Evolutionary conservation across 2,797 vertebrate genomes (phyloP), one percentile per base, ranked within the genome.

Genomic region (Distichodus sexfasciatus): DNA sequence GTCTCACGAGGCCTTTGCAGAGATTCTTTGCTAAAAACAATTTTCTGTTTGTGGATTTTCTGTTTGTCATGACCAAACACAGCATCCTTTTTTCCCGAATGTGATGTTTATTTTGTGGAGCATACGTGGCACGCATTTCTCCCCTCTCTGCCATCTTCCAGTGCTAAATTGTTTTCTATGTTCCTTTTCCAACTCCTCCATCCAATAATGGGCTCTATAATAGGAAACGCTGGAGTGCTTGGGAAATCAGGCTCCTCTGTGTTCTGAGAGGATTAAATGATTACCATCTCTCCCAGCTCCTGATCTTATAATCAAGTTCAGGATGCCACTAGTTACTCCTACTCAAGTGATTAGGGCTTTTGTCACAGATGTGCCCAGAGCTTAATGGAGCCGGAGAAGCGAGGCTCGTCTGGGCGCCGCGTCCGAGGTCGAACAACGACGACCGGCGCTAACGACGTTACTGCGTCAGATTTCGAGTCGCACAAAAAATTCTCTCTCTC

Each of bases 291-390:
- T 82, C 64, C 1, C 86, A 86, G 84, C 87, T 81, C 84, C 90
- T 91, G 83, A 87, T 92, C 84, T 90, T 84, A 84, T 87, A 91
- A 93, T 93, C 90, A 92, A 84, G 86, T 89, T 91, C 85, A 90
- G 86, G 87, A 90, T 89, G 81, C 81, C 81, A 82, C 81, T 71
- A 86, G 86, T 83, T 87, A 88, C 83, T 88, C 90, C 85, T 81
- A 81, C 83, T 86, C 81, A 86, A 90, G 86, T 88, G 84, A 89
- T 89, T 88, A 85, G 83, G 64, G 87, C 82, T 87, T n/a, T 84
- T 86, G 84, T 87, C 84, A 84, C 76, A 87, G 79, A 87, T 80
- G 77, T 79, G 77, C 65, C 19, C 51, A 53, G 35, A 43, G 77
- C 72, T 79, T 84, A 82, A 82, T 78, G 71, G 68, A 74, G 73